phyloP scores from a whole-genome alignment of 2,888 invertebrate genomes.

The Notodonta ziczac region DNA sequence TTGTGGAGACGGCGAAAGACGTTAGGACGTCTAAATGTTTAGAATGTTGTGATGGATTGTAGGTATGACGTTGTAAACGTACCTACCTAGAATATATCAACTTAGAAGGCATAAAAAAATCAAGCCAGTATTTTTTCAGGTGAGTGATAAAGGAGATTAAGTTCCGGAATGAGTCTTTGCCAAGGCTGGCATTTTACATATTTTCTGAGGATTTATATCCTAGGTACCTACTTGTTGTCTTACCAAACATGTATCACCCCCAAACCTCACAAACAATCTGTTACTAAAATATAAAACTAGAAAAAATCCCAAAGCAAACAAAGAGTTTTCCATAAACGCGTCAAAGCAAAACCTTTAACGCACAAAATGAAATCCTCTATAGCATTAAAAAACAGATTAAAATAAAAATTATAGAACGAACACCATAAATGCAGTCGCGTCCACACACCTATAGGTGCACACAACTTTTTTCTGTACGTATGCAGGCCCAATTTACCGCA shows the following conservation, averaged over 20 bases:
- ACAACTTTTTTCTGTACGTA: conserved; percentile 51
- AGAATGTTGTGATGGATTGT: conserved; percentile 42
- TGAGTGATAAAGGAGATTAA: too few relatives aligned
- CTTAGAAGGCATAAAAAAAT: background rate
- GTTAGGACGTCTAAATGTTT: conserved; percentile 64
- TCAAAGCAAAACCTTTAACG: background rate
- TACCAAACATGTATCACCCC: too few relatives aligned
- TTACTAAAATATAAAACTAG: too few relatives aligned
- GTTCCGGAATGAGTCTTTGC: too few relatives aligned
- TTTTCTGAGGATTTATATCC: too few relatives aligned
- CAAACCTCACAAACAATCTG: too few relatives aligned
- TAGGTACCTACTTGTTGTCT: too few relatives aligned
- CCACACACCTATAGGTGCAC: background rate
- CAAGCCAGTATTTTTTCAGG: background rate
- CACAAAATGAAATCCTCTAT: background rate
- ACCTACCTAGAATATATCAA: too few relatives aligned
- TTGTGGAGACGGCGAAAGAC: conserved; percentile 53
- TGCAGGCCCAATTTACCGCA: conserved; percentile 59
- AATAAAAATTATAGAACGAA: background rate
- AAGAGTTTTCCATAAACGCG: background rate
- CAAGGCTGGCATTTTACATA: too few relatives aligned
- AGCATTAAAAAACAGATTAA: background rate
- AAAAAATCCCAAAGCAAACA: too few relatives aligned
- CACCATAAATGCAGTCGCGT: background rate
- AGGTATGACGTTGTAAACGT: conserved; percentile 11